Evolutionary conservation across 2,888 invertebrate species (phyloP), one percentile per base, ranked within the genome.

Genomic region (Atethmia centrago): DNA sequence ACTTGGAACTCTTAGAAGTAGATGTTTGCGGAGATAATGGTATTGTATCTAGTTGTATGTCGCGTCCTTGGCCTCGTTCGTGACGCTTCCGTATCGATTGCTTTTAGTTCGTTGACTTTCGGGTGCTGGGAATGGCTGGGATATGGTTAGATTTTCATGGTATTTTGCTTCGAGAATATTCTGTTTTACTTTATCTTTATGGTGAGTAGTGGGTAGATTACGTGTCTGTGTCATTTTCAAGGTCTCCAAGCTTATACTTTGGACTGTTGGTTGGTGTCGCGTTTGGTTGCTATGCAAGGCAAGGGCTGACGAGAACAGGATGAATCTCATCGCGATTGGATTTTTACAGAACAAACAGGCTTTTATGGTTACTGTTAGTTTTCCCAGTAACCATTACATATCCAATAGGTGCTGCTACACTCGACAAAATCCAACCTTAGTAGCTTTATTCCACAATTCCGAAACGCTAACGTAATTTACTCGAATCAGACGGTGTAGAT

Each of bases 21-120:
- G 65, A 71, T 80, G 80, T 83, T 83, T 70, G 55, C 49, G 28
- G 28, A 76, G 71, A 76, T 78, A 70, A 69, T 77, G 64, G 66
- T 71, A 62, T 53, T 61, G 55, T 64, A 80, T 55, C 61, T 63
- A 70, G 56, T 49, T 65, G 58, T 70, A 10, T 45, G 14, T 21
- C 21, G 21, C 58, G 79, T 47, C 83, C 83, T 83, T 83, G 83
- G 71, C 70, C 80, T 16, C 56, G 67, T 63, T 80, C 36, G 5
- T 56, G 45, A 31, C 14, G 49, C 56, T 76, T 74, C 71, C 71
- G 56, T 69, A 79, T 83, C 74, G 82, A 79, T 83, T 73, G 2
- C 56, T 12, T 36, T 58, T 42, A 58, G 70, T 79, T 68, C 79
- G 63, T 79, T 76, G 75, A 76, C 68, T 69, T 55, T 53, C 40